Base-by-base conservation (phyloP, 92 coral and sea anemone genomes). In the Plumapathes pennacea region DNA sequence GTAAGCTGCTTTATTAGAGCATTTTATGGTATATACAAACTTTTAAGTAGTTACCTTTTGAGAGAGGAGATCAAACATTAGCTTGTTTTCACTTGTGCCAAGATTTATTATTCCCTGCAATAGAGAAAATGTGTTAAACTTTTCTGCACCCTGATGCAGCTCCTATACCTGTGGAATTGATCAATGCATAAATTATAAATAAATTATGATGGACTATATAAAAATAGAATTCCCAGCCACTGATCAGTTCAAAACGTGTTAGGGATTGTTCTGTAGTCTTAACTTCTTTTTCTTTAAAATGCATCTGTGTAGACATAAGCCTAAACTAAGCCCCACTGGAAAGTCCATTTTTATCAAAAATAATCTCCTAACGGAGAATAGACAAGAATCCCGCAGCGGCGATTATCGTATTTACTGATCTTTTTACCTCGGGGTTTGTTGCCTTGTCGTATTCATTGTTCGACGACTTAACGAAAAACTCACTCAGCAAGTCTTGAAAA, bases 81-180 rank as follows among this genome's bases (percentile, higher is more conserved):
- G 23, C 41, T 79, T 90, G 43, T 86, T 90, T 55, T 90, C 97
- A 49, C 97, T 90, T 7, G 85, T 71, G 0, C 90, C 97, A 67
- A 90, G 71, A 77, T 90, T 86, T 31, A 90, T 90, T 38, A 86
- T 76, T 11, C 97, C 97, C 97, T 86, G 24, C 27, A 61, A 75
- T 56, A 25, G 29, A 14, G 11, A 31, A 18, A 38, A 62, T 23
- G 14, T 38, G 7, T n/a, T n/a, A n/a, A n/a, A n/a, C n/a, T n/a
- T n/a, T n/a, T n/a, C n/a, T n/a, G n/a, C n/a, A n/a, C n/a, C n/a
- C n/a, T n/a, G n/a, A n/a, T n/a, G n/a, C n/a, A n/a, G n/a, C n/a
- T n/a, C n/a, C n/a, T n/a, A n/a, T n/a, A n/a, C n/a, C n/a, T n/a
- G n/a, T n/a, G n/a, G n/a, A n/a, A n/a, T n/a, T n/a, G n/a, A n/a